Evolutionary conservation across 1,140 invertebrate species (phyloP).

Genomic region (Macrobrachium nipponense): DNA sequence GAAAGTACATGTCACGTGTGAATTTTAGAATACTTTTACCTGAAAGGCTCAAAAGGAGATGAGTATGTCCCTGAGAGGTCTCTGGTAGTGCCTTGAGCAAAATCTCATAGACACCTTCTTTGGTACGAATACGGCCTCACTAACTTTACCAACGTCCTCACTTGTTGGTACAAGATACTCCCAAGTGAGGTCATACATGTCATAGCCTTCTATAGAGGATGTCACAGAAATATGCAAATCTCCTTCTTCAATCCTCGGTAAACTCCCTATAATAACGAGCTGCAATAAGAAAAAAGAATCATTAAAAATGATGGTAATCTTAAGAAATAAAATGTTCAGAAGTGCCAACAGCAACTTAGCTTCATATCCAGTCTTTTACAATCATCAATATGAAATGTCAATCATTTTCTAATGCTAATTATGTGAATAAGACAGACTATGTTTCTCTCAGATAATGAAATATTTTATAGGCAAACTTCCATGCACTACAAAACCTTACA

Average conservation of each 20-base stretch:
- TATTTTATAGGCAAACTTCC: too few relatives aligned
- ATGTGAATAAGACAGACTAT: too few relatives aligned
- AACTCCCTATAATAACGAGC: conserved; percentile 29
- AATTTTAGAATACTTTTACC: conserved; percentile 11
- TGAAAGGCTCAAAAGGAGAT: conserved; percentile 45
- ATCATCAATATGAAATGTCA: too few relatives aligned
- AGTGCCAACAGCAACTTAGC: too few relatives aligned
- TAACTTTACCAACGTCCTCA: conserved; percentile 17
- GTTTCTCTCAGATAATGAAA: too few relatives aligned
- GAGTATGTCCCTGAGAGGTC: conserved; percentile 33
- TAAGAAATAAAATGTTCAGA: too few relatives aligned
- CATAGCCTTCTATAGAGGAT: conserved; percentile 39
- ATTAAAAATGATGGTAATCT: too few relatives aligned
- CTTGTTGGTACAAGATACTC: conserved; percentile 34
- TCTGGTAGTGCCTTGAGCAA: conserved; percentile 27
- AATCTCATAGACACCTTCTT: conserved; percentile 23
- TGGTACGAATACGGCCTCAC: conserved; percentile 16
- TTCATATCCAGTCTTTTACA: too few relatives aligned
- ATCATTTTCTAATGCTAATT: too few relatives aligned
- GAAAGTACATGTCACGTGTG: too few relatives aligned
- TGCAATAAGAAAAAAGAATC: background rate
- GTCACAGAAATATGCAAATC: conserved; percentile 20
- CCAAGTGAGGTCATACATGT: conserved; percentile 20
- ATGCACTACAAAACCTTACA: too few relatives aligned
- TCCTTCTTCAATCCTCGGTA: conserved; percentile 20